Percentiles rank a stretch among this genome's conserved stretches.
phyloP scores from a whole-genome alignment of 2,888 invertebrate genomes.

The Apotomis capreana region DNA sequence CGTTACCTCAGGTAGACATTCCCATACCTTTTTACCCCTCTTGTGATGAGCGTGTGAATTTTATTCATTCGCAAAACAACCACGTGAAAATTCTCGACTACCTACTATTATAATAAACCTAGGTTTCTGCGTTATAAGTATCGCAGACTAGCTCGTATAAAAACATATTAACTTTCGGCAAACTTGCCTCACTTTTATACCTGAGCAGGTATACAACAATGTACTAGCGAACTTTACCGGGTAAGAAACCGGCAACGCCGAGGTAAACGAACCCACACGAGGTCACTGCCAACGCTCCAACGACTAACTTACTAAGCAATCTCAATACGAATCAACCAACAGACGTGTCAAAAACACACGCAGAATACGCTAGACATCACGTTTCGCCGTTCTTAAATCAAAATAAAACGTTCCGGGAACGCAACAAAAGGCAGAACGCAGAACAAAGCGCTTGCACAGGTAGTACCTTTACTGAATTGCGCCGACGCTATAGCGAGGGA shows the following conservation, averaged over 20 bases:
- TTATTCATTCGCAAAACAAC: conserved; percentile 8
- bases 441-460: conserved; percentile 75
- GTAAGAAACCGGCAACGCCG: conserved; percentile 31
- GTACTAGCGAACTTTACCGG: conserved; percentile 31
- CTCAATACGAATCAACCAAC: conserved; percentile 1
- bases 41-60: conserved; percentile 7
- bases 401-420: conserved; percentile 53
- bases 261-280: conserved; percentile 41
- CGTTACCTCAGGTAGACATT: conserved; percentile 23
- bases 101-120: not conserved
- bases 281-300: conserved; percentile 35
- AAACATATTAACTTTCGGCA: not conserved
- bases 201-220: not conserved
- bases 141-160: not conserved
- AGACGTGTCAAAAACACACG: conserved; percentile 18
- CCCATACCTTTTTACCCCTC: conserved; percentile 13
- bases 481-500: conserved; percentile 73
- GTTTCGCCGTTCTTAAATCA: conserved; percentile 33
- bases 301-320: conserved; percentile 19
- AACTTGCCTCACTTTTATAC: not conserved
- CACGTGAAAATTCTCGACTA: not conserved
- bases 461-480: conserved; percentile 79
- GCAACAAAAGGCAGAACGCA: conserved; percentile 64
- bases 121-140: not conserved
- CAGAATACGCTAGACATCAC: conserved; percentile 38